Conservation (phyloP, 2,113 vertebrate species). For the Peromyscus polionotus region DNA sequence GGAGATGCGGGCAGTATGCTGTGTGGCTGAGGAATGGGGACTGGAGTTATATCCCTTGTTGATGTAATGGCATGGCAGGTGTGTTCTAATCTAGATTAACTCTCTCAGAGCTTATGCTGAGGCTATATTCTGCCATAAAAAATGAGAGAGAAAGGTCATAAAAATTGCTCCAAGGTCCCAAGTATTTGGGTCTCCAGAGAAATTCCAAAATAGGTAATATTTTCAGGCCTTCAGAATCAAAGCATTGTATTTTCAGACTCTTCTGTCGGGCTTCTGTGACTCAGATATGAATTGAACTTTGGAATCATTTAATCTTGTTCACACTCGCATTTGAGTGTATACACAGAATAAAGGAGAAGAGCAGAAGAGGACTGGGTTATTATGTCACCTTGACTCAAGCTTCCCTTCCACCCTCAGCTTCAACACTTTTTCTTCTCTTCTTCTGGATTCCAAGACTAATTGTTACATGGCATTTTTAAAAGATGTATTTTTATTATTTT, state of each 20-base stretch:
- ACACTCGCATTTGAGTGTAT: background rate
- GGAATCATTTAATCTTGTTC: slow-evolving; percentile 33
- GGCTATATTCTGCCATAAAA: background rate
- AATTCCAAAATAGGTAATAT: slow-evolving; percentile 31
- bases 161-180: background rate
- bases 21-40: slow-evolving; percentile 45
- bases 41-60: slow-evolving; percentile 58
- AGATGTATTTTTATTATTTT: background rate
- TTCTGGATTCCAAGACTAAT: background rate
- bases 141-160: background rate
- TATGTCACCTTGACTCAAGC: background rate
- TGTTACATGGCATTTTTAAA: background rate
- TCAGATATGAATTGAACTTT: background rate
- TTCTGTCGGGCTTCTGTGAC: background rate
- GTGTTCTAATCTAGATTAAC: slow-evolving; percentile 61
- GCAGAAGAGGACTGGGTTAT: background rate
- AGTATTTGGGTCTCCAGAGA: background rate
- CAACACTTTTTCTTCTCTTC: background rate
- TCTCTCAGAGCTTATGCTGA: slow-evolving; percentile 44
- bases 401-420: background rate
- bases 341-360: background rate
- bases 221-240: slow-evolving; percentile 5
- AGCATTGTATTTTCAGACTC: background rate
- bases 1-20: slow-evolving; percentile 55
- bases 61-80: slow-evolving; percentile 54